Conservation (phyloP, 2,888 invertebrate species). For the Petrolisthes manimaculis region DNA sequence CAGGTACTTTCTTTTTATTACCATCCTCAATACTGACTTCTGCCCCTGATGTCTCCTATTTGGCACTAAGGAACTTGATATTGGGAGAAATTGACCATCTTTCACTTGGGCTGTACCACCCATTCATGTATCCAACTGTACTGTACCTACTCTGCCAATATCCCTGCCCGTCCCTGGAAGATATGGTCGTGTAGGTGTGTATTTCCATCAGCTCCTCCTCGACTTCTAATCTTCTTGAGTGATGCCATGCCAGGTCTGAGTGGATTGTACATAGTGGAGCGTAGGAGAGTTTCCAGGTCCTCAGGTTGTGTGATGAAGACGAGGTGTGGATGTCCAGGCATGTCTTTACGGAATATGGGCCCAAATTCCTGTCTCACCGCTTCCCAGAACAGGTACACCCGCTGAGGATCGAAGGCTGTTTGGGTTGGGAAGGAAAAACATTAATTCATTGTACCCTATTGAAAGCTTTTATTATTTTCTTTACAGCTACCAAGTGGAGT, state of each 20-base stretch:
- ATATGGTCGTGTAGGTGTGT: constrained; percentile 30
- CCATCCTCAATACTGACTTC: too few species aligned
- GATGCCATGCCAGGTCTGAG: constrained; percentile 50
- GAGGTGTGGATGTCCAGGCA: constrained; percentile 52
- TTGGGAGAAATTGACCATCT: too few species aligned
- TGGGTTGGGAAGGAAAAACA: neutral
- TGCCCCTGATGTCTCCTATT: too few species aligned
- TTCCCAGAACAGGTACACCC: constrained; percentile 53
- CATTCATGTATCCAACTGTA: neutral
- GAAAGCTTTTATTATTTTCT: neutral
- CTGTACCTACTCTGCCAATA: constrained; percentile 45
- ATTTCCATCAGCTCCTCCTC: constrained; percentile 34
- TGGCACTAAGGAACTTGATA: too few species aligned
- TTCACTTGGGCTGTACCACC: too few species aligned
- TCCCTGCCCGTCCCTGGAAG: constrained; percentile 43
- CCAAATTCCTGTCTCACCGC: constrained; percentile 49
- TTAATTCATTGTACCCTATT: neutral
- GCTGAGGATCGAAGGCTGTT: constrained; percentile 49
- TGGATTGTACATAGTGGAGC: constrained; percentile 46
- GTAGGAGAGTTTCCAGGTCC: constrained; percentile 35
- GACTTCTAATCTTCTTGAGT: constrained; percentile 45
- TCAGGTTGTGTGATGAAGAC: constrained; percentile 50
- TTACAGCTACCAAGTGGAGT: too few species aligned
- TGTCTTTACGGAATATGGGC: constrained; percentile 58
- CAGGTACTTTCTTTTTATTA: too few species aligned